phyloP scores from a whole-genome alignment of 2,113 vertebrate species.

The Marmota monax region DNA sequence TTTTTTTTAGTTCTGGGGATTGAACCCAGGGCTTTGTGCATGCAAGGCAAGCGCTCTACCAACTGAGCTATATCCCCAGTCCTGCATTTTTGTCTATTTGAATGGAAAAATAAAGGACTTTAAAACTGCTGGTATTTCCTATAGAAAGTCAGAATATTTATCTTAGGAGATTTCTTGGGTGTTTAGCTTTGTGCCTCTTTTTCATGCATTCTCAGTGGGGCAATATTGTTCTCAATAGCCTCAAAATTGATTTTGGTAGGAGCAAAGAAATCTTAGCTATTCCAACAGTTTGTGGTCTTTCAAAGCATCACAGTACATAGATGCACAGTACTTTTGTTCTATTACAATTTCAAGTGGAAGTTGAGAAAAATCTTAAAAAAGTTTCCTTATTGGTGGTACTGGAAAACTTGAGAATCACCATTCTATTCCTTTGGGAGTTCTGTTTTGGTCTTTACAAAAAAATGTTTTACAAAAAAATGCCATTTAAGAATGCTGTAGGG shows the following conservation, averaged over 20 bases:
- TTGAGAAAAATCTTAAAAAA: slow-evolving; percentile 8
- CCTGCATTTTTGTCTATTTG: slow-evolving; percentile 43
- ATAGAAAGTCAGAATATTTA: slow-evolving; percentile 39
- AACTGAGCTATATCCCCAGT: too few species aligned
- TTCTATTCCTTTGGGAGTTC: slow-evolving; percentile 29
- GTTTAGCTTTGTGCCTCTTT: slow-evolving; percentile 9
- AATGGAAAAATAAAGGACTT: slow-evolving; percentile 51
- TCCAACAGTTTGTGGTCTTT: not conserved
- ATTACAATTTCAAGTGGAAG: slow-evolving; percentile 28
- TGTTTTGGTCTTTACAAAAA: slow-evolving; percentile 17
- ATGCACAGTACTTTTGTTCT: not conserved
- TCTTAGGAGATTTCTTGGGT: slow-evolving; percentile 2
- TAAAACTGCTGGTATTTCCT: not conserved
- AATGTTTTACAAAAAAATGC: not conserved
- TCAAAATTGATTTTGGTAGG: not conserved
- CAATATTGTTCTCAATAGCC: not conserved
- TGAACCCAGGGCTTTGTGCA: too few species aligned
- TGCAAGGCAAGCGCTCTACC: too few species aligned
- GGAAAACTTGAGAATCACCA: not conserved
- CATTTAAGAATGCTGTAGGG: slow-evolving; percentile 15
- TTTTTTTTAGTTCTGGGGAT: too few species aligned
- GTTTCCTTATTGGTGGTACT: not conserved
- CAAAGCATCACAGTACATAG: not conserved
- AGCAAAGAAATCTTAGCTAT: not conserved
- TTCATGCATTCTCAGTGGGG: not conserved